A percentile compares a stretch with the other conserved stretches of the same genome.
Conservation (phyloP, 2,797 vertebrate species). For the Steatocranus sp. region DNA sequence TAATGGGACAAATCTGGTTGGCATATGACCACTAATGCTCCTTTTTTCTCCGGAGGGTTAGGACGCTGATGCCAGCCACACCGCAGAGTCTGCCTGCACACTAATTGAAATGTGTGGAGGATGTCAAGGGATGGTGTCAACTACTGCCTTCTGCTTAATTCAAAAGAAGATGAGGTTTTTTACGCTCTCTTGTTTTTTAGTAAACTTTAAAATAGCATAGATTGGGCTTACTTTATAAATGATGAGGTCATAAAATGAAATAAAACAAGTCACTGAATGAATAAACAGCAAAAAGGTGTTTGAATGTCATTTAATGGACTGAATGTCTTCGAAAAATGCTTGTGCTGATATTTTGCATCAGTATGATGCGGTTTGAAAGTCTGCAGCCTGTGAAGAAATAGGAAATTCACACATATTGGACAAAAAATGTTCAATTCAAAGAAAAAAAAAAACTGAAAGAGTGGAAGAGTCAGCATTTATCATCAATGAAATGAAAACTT, state of each 20-base stretch:
- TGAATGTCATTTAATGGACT: background rate
- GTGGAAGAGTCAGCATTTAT: background rate
- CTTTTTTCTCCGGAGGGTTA: slow-evolving; percentile 83
- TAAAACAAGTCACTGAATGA: background rate
- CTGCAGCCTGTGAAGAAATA: background rate
- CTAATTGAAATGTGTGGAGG: slow-evolving; percentile 42
- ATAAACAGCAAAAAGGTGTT: background rate
- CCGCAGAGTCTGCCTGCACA: slow-evolving; percentile 14
- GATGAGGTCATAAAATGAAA: background rate
- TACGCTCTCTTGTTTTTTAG: background rate
- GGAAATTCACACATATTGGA: background rate
- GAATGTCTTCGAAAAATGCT: background rate
- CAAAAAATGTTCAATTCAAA: background rate
- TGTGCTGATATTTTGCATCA: background rate
- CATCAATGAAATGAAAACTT: background rate
- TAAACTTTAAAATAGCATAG: background rate
- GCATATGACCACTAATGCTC: slow-evolving; percentile 86
- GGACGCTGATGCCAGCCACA: slow-evolving; percentile 74
- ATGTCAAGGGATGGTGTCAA: background rate
- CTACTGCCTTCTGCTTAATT: background rate
- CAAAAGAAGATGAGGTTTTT: background rate
- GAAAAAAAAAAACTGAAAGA: background rate
- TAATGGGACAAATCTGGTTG: slow-evolving; percentile 93
- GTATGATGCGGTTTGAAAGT: background rate
- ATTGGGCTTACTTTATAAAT: background rate